Evolutionary conservation across 2,888 invertebrate species (phyloP), one percentile per base, ranked within the genome.

Genomic region (Melanargia galathea): DNA sequence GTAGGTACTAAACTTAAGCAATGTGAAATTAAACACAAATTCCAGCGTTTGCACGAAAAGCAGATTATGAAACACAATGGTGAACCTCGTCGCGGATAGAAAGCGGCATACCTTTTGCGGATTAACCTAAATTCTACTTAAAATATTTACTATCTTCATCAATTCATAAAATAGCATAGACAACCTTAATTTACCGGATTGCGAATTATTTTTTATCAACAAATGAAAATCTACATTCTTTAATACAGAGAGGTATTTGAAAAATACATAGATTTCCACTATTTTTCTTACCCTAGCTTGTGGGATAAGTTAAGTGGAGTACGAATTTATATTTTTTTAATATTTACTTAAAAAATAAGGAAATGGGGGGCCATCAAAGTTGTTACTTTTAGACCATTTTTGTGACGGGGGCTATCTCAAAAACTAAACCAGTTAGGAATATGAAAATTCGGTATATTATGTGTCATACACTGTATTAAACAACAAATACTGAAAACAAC

Each of bases 111-210:
- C 46, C 57, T 57, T 45, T 57, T 43, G 18, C 45, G 45, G 46
- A 58, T 48, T 48, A 46, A 58, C 56, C 56, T 56, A 26, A 56
- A 56, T 56, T 45, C 43, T 13, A 18, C 35, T 26, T 52, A 35
- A 30, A 49, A 49, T 49, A 30, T 46, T 22, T 46, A 22, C 20
- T 20, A 45, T 45, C 45, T 11, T 52, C 33, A 35, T 52, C 30
- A 26, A 49, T 49, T 49, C 26, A 59, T 58, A 45, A 33, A 63
- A 55, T 60, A 60, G 40, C 48, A 35, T 43, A 55, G 43, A 51
- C 49, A 60, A 54, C 33, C 48, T 45, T 60, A 55, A 49, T 51
- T 48, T 40, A 59, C 55, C 26, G 57, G 55, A 63, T 64, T n/a
- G 26, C 16, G 16, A 26, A 49, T n/a, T n/a, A n/a, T 13, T 24